Evolutionary conservation across 2,797 vertebrate genomes (phyloP).

Genomic region (Sarcoramphus papa): DNA sequence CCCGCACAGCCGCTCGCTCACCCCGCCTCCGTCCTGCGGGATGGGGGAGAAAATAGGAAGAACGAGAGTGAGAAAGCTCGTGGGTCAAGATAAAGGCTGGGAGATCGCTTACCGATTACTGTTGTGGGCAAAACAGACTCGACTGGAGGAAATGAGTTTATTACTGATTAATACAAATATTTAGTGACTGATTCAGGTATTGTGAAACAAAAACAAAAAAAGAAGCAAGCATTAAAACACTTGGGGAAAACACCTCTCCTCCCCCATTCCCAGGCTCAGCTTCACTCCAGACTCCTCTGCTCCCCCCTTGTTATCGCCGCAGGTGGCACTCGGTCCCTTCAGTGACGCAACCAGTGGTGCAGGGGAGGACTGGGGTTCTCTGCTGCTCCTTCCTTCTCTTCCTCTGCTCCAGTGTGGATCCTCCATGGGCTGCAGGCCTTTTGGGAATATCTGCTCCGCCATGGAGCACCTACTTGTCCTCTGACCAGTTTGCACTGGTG

Average conservation of each 20-base stretch:
- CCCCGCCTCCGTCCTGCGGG: rapidly evolving
- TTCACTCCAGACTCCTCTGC: neutral
- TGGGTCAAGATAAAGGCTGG: neutral
- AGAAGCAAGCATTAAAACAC: neutral
- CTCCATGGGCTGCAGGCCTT: neutral
- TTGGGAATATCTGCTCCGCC: neutral
- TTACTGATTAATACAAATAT: neutral
- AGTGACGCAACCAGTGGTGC: rapidly evolving
- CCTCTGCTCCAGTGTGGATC: rapidly evolving
- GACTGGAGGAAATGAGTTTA: neutral
- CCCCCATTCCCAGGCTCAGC: neutral
- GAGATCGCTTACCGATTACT: neutral
- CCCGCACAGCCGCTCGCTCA: rapidly evolving
- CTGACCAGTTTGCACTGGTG: neutral
- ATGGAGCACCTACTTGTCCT: neutral
- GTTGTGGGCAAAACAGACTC: neutral
- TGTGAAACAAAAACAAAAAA: neutral
- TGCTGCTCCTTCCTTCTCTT: neutral
- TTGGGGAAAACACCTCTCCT: neutral
- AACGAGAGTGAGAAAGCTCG: neutral
- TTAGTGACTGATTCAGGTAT: neutral
- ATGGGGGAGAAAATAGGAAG: neutral
- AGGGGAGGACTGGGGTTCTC: neutral
- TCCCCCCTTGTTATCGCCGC: rapidly evolving
- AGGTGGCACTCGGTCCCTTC: neutral